phyloP scores from a whole-genome alignment of 2,797 vertebrate species.

The Sebastiscus tertius region DNA sequence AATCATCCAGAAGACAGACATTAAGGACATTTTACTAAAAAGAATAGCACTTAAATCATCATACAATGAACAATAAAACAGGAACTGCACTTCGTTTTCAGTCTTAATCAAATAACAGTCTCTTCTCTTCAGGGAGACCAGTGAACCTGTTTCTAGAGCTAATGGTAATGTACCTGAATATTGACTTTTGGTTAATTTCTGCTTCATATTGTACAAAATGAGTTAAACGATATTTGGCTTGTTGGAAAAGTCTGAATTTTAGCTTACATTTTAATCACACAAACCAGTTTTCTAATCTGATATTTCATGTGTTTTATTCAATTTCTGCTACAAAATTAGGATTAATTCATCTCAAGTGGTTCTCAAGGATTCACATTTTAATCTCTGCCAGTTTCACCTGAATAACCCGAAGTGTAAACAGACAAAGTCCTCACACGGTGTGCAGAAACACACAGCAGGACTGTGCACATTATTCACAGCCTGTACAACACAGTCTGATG shows the following conservation, averaged over 20 bases:
- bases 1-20: neutral
- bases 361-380: constrained; percentile 52
- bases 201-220: neutral
- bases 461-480: constrained; percentile 56
- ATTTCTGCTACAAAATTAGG: neutral
- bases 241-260: neutral
- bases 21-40: neutral
- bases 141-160: neutral
- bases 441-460: neutral
- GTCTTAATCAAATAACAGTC: neutral
- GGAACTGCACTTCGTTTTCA: neutral
- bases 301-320: constrained; percentile 15
- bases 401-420: constrained; percentile 13
- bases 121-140: neutral
- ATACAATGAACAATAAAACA: neutral
- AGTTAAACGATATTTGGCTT: neutral
- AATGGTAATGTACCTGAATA: neutral
- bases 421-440: neutral
- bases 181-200: neutral
- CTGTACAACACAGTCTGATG: constrained; percentile 8
- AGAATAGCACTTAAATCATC: neutral
- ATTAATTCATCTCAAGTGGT: constrained; percentile 23
- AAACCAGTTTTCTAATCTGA: neutral
- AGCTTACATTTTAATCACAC: neutral
- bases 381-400: constrained; percentile 9